phyloP scores from a whole-genome alignment of 2,888 invertebrate genomes.

The Agriopis leucophaearia region DNA sequence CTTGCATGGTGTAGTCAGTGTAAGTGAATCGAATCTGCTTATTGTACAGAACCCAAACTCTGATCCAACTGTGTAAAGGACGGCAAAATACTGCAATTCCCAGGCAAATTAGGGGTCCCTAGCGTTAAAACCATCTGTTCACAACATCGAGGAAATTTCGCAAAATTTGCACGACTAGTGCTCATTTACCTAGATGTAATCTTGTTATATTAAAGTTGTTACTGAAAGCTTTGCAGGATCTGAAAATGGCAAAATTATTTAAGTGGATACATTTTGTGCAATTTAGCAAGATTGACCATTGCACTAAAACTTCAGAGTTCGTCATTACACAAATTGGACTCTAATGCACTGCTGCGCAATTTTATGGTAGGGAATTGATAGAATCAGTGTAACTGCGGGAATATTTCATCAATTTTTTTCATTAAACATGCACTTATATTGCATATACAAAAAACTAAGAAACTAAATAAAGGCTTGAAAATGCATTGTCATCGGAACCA shows the following conservation, averaged over 20 bases:
- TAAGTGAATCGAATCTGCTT: not conserved
- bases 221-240: constrained; percentile 13
- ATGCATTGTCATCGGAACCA: no score
- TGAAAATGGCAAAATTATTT: constrained; percentile 4
- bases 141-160: constrained; percentile 45
- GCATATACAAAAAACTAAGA: no score
- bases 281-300: constrained; percentile 15
- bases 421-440: no score
- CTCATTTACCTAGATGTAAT: constrained; percentile 35
- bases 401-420: no score
- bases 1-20: constrained; percentile 13
- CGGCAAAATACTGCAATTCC: constrained; percentile 52
- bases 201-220: constrained; percentile 28
- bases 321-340: not conserved
- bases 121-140: constrained; percentile 57
- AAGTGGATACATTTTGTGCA: constrained; percentile 11
- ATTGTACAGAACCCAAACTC: constrained; percentile 21
- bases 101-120: constrained; percentile 52
- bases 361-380: not conserved
- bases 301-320: not conserved
- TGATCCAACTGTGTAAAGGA: constrained; percentile 26
- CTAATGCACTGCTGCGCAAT: not conserved
- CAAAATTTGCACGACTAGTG: constrained; percentile 43
- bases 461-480: no score
- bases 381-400: not conserved